phyloP scores from a whole-genome alignment of 2,888 invertebrate species.

The Ormyrus rosae region DNA sequence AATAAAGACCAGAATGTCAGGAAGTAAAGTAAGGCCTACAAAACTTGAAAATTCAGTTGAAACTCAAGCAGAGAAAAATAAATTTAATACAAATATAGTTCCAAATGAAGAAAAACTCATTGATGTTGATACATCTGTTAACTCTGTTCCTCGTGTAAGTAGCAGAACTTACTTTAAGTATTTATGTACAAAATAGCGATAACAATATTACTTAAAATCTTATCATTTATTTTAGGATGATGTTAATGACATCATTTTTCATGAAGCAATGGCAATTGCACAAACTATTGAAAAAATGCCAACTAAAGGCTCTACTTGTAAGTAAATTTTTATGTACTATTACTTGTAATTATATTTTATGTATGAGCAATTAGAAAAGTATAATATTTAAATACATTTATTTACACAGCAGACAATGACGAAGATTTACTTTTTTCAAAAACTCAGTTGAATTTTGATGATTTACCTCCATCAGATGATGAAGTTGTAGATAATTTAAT shows the following conservation, averaged over 20 bases:
- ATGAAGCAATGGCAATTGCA: constrained; percentile 67
- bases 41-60: constrained; percentile 12
- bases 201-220: background rate
- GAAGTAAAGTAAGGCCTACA: constrained; percentile 21
- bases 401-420: constrained; percentile 49
- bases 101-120: constrained; percentile 61
- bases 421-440: constrained; percentile 67
- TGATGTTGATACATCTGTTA: constrained; percentile 63
- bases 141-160: constrained; percentile 69
- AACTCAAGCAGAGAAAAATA: background rate
- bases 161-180: background rate
- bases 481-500: constrained; percentile 68
- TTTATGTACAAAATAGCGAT: too few relatives aligned
- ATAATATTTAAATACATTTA: constrained; percentile 12
- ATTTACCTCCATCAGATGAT: constrained; percentile 68
- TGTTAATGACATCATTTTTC: constrained; percentile 61
- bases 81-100: constrained; percentile 4
- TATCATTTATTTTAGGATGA: constrained; percentile 55
- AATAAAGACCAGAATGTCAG: constrained; percentile 58
- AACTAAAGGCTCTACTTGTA: constrained; percentile 63
- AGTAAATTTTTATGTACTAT: constrained; percentile 54
- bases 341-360: background rate
- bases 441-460: constrained; percentile 64
- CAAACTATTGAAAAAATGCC: constrained; percentile 67
- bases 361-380: background rate